Evolutionary conservation across 2,797 vertebrate genomes (phyloP).

Genomic region (Morus bassanus): DNA sequence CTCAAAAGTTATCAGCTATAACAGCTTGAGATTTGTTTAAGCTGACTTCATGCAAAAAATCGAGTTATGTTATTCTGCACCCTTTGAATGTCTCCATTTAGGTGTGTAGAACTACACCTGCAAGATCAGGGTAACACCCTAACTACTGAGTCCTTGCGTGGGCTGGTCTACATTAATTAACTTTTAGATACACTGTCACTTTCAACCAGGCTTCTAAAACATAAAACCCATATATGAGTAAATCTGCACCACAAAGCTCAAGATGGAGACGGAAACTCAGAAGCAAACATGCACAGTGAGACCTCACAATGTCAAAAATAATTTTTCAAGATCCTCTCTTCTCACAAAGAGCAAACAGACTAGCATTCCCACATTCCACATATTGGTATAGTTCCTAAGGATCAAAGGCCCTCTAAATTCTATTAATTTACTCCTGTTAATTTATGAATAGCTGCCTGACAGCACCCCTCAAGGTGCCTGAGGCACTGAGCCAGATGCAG

Average conservation of each 20-base stretch:
- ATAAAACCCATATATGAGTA: not conserved
- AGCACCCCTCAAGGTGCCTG: not conserved
- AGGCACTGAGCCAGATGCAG: not conserved
- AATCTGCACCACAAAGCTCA: not conserved
- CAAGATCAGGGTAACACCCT: not conserved
- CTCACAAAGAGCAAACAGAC: slow-evolving; percentile 18
- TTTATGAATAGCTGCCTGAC: slow-evolving; percentile 13
- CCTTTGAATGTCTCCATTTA: not conserved
- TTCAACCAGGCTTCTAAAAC: not conserved
- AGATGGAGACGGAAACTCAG: not conserved
- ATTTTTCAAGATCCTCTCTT: not conserved
- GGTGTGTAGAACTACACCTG: not conserved
- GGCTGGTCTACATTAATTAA: not conserved
- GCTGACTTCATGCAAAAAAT: not conserved
- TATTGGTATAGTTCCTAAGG: not conserved
- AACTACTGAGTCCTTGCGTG: not conserved
- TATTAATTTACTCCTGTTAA: not conserved
- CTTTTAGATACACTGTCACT: not conserved
- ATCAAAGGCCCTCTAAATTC: slow-evolving; percentile 2
- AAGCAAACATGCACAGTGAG: not conserved
- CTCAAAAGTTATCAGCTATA: not conserved
- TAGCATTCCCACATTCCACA: not conserved
- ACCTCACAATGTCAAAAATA: not conserved
- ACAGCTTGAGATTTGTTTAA: slow-evolving; percentile 11
- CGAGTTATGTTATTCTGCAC: not conserved